These are phyloP conservation scores for Halocynthia roretzi DNA, from an alignment of 23 tunicate genomes.

Conservation along the genomic window DNA sequence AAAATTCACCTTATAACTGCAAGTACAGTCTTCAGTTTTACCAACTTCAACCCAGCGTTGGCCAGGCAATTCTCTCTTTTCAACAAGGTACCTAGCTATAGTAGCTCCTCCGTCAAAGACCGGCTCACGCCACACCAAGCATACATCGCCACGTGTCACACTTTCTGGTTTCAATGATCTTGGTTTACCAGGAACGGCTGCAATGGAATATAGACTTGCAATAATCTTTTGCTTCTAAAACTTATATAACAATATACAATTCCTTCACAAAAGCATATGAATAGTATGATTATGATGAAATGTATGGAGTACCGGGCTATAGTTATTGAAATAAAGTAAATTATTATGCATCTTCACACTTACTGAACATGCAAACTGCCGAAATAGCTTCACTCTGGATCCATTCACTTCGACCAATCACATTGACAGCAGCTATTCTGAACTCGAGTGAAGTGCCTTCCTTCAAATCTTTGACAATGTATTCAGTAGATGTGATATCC, in stretches of 20 bases:
- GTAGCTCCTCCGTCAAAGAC: slow-evolving; percentile 35
- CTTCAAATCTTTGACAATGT: slow-evolving; percentile 4
- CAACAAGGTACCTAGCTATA: slow-evolving; percentile 17
- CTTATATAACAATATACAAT: no score
- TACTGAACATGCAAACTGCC: slow-evolving; percentile 31
- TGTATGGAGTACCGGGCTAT: no score
- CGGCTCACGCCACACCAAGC: slow-evolving; percentile 28
- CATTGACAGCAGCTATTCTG: slow-evolving; percentile 27
- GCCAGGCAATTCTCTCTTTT: slow-evolving; percentile 1
- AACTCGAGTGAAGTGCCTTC: slow-evolving; percentile 14
- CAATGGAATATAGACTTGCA: not conserved
- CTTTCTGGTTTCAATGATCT: slow-evolving; percentile 16
- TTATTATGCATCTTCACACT: not conserved
- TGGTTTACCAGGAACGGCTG: slow-evolving; percentile 28
- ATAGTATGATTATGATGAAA: no score
- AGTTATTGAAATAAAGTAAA: no score
- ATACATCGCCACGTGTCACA: slow-evolving; percentile 24
- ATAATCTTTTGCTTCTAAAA: no score
- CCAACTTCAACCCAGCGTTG: slow-evolving; percentile 16
- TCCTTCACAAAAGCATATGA: no score
- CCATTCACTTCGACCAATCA: slow-evolving; percentile 26
- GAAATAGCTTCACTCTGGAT: slow-evolving; percentile 1
- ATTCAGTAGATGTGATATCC: not conserved
- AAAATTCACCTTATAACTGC: slow-evolving; percentile 19
- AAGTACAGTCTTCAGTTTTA: not conserved